Conservation (phyloP, 2,797 vertebrate species). For the Ciconia nigra region DNA sequence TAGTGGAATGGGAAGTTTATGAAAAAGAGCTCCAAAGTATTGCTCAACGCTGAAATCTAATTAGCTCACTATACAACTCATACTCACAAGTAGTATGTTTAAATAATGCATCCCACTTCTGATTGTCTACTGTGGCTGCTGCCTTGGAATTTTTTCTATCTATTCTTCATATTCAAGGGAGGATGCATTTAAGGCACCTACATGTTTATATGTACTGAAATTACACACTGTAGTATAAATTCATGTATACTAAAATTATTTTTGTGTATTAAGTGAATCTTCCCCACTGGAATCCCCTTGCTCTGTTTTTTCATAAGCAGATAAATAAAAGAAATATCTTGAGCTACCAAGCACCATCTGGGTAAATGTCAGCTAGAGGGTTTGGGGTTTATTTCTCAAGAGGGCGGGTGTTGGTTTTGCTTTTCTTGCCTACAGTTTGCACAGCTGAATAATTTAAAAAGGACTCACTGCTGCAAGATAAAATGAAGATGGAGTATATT, state of each 20-base stretch:
- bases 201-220: background rate
- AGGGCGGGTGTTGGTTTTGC: slow-evolving; percentile 34
- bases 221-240: background rate
- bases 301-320: background rate
- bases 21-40: background rate
- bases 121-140: background rate
- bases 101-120: background rate
- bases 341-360: slow-evolving; percentile 13
- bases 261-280: background rate
- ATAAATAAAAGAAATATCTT: slow-evolving; percentile 28
- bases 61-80: background rate
- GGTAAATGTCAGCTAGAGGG: slow-evolving; percentile 48
- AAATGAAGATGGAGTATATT: slow-evolving; percentile 57
- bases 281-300: background rate
- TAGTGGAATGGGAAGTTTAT: background rate
- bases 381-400: slow-evolving; percentile 37
- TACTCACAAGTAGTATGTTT: background rate
- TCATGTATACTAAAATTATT: background rate
- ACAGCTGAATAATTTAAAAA: slow-evolving; percentile 61
- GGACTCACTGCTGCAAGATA: slow-evolving; percentile 20
- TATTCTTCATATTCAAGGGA: background rate
- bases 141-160: background rate
- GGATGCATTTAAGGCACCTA: background rate
- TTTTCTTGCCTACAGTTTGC: slow-evolving; percentile 54
- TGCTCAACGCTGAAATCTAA: background rate